A percentile compares a stretch with the other conserved stretches of the same genome.
phyloP scores from a whole-genome alignment of 2,797 vertebrate genomes.

The Molothrus ater region DNA sequence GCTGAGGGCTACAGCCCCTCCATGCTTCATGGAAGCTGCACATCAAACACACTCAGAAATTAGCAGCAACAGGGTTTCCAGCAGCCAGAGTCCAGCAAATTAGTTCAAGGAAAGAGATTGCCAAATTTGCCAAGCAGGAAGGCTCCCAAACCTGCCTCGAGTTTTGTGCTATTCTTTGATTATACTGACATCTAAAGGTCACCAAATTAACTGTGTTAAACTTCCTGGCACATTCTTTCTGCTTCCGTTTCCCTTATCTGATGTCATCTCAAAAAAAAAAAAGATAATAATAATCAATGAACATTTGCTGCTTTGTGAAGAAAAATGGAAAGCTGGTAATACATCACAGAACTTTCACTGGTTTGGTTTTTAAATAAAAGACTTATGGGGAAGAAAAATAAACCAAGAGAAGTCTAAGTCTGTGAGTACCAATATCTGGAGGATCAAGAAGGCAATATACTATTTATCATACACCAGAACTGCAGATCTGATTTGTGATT shows the following conservation, averaged over 20 bases:
- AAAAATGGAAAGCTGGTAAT: neutral
- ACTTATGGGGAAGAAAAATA: neutral
- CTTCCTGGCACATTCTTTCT: neutral
- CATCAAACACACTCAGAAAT: neutral
- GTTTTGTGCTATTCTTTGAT: constrained; percentile 32
- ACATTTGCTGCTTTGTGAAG: neutral
- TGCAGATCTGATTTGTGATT: neutral
- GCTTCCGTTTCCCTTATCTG: neutral
- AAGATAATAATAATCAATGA: neutral
- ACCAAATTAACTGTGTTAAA: constrained; percentile 20
- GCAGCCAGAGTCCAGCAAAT: neutral
- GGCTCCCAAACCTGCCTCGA: neutral
- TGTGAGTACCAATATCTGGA: neutral
- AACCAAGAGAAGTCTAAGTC: neutral
- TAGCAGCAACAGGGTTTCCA: neutral
- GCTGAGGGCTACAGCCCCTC: neutral
- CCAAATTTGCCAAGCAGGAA: neutral
- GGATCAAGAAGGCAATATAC: neutral
- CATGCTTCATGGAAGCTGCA: neutral
- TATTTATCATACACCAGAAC: neutral
- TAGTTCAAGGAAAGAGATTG: neutral
- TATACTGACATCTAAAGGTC: constrained; percentile 73
- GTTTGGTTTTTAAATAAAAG: neutral
- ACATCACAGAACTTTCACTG: neutral
- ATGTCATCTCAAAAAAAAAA: neutral